Evolutionary conservation across 2,888 invertebrate genomes (phyloP).

Genomic region (Minunthozetes semirufus): DNA sequence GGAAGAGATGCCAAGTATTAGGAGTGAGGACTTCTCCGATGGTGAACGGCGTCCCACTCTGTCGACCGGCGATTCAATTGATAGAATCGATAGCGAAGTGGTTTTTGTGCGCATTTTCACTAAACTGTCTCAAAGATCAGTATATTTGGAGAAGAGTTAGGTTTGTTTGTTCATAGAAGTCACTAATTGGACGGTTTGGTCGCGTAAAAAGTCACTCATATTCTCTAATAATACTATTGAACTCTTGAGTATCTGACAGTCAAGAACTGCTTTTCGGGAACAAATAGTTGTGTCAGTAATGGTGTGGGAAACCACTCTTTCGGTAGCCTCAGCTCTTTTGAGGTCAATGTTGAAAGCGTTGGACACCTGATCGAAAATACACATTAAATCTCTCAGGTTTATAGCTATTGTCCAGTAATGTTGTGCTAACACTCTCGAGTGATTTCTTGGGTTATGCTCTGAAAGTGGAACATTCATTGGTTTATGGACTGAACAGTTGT

Average conservation of each 20-base stretch:
- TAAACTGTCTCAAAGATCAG: not conserved
- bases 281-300: slow-evolving; percentile 37
- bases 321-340: slow-evolving; percentile 24
- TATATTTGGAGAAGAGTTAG: not conserved
- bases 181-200: slow-evolving; percentile 9
- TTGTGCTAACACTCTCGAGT: slow-evolving; percentile 4
- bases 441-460: not conserved
- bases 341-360: slow-evolving; percentile 20
- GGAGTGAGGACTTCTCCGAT: no score
- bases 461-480: slow-evolving; percentile 19
- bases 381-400: slow-evolving; percentile 39
- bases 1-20: no score
- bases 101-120: slow-evolving; percentile 5
- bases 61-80: not conserved
- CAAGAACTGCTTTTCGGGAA: slow-evolving; percentile 37
- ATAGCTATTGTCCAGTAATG: slow-evolving; percentile 34
- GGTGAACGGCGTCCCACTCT: not conserved
- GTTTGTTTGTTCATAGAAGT: not conserved
- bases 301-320: slow-evolving; percentile 36
- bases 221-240: slow-evolving; percentile 34
- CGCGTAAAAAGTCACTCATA: slow-evolving; percentile 27
- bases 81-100: not conserved
- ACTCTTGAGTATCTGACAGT: slow-evolving; percentile 39
- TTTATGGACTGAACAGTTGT: not conserved
- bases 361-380: slow-evolving; percentile 35